Percentiles rank a stretch among this genome's conserved stretches.
Evolutionary conservation across 1,140 invertebrate genomes (phyloP).

Genomic region (Carcinoscorpius rotundicauda): DNA sequence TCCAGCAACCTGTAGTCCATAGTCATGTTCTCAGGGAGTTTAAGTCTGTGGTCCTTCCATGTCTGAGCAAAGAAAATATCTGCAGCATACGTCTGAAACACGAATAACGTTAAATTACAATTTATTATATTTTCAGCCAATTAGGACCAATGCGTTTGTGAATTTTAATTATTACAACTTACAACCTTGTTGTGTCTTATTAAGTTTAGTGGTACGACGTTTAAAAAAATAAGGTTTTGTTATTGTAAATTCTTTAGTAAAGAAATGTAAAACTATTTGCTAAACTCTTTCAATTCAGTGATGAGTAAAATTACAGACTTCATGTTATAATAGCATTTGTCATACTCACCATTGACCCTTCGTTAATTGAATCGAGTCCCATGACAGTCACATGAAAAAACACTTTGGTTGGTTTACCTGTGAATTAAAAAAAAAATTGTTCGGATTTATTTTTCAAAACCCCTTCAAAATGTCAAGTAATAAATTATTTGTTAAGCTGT

Average conservation of each 20-base stretch:
- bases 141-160: no score
- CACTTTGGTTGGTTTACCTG: constrained; percentile 65
- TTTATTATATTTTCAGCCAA: no score
- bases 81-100: constrained; percentile 72
- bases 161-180: no score
- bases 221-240: no score
- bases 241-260: no score
- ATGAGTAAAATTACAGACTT: no score
- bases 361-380: constrained; percentile 82
- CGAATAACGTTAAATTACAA: constrained; percentile 4
- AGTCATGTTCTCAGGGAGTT: constrained; percentile 55
- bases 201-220: no score
- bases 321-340: no score
- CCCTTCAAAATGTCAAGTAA: not conserved
- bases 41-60: constrained; percentile 58
- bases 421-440: constrained; percentile 13
- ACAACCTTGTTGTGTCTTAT: no score
- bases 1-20: constrained; percentile 55
- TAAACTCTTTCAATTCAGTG: no score
- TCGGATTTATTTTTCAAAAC: not conserved
- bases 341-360: constrained; percentile 67
- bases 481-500: not conserved
- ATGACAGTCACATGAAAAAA: constrained; percentile 86
- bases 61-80: constrained; percentile 85
- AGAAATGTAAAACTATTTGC: no score